Conservation (phyloP, 2,113 vertebrate genomes). For the Sinosuthora webbiana region DNA sequence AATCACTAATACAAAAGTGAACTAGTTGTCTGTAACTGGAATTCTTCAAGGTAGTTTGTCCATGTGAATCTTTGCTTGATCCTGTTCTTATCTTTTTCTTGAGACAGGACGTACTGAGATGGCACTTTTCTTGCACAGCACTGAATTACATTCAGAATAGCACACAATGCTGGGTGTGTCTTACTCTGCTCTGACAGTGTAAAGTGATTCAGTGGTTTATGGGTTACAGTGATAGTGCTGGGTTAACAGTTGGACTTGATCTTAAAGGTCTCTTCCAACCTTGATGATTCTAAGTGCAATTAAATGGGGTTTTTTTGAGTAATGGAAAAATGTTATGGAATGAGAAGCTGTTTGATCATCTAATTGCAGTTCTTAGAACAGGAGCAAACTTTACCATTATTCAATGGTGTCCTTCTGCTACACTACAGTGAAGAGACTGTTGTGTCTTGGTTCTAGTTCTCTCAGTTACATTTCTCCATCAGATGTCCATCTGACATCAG, state of each 20-base stretch:
- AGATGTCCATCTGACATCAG: background rate
- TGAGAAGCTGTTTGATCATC: background rate
- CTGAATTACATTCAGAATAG: background rate
- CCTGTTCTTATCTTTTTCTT: background rate
- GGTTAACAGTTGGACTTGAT: background rate
- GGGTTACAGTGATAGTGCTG: background rate
- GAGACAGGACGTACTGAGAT: background rate
- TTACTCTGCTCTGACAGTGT: background rate
- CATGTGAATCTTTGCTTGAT: background rate
- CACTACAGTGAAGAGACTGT: background rate
- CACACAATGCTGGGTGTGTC: background rate
- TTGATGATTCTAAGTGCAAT: background rate
- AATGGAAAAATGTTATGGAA: background rate
- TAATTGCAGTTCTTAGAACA: background rate
- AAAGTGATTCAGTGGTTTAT: background rate
- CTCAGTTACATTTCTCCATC: background rate
- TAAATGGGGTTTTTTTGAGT: background rate
- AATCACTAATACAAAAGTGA: background rate
- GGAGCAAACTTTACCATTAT: background rate
- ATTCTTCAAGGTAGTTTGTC: background rate
- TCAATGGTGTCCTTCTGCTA: background rate
- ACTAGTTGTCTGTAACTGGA: background rate
- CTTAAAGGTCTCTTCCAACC: background rate
- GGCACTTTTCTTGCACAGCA: background rate
- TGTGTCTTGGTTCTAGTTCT: background rate